These are phyloP conservation scores for Gopherus evgoodei DNA, from an alignment of 2,113 vertebrate species.

Conservation along the genomic window DNA sequence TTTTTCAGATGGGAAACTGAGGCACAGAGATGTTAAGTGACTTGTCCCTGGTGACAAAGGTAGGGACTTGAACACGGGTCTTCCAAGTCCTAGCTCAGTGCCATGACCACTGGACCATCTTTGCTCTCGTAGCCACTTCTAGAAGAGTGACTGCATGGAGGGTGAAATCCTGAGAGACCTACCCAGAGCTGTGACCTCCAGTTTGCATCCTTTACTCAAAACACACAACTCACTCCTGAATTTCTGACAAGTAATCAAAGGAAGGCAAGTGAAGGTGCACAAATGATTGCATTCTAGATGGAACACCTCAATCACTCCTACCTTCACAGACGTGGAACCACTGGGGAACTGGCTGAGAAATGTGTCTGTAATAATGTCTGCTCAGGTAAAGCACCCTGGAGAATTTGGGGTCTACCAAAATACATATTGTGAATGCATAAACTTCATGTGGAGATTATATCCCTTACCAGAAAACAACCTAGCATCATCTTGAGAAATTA, in stretches of 20 bases:
- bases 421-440: not conserved
- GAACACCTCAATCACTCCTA: not conserved
- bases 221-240: not conserved
- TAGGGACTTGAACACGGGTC: not conserved
- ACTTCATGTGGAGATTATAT: not conserved
- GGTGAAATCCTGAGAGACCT: not conserved
- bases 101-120: not conserved
- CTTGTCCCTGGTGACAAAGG: not conserved
- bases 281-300: not conserved
- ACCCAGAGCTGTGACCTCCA: not conserved
- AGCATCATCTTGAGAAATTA: not conserved
- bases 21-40: not conserved
- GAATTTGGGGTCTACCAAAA: not conserved
- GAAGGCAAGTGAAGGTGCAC: not conserved
- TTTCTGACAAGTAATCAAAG: not conserved
- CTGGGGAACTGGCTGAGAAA: not conserved
- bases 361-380: not conserved
- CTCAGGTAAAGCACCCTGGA: slow-evolving; percentile 3
- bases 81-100: not conserved
- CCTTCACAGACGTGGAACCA: not conserved
- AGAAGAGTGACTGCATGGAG: not conserved
- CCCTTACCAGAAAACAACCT: not conserved
- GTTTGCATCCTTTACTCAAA: not conserved
- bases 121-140: not conserved
- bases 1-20: not conserved